Evolutionary conservation across 2,113 vertebrate species (phyloP).

Genomic region (Cariama cristata): DNA sequence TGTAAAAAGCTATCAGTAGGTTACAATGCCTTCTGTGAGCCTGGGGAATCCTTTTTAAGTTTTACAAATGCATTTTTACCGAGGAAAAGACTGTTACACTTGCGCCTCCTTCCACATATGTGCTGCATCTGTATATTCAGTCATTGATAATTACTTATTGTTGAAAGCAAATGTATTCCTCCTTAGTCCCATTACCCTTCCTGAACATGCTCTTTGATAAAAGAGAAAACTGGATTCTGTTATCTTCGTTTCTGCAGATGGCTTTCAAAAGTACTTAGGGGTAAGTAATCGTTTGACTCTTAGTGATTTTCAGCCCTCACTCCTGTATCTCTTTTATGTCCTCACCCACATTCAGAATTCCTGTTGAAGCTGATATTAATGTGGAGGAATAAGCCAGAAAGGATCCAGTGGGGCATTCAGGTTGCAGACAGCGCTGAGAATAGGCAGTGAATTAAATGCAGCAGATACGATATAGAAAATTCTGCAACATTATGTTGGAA

Average conservation of each 20-base stretch:
- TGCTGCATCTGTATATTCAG: constrained; percentile 24
- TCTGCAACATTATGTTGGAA: neutral
- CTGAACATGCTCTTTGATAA: constrained; percentile 28
- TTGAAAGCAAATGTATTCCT: constrained; percentile 44
- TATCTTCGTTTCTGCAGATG: constrained; percentile 20
- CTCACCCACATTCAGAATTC: neutral
- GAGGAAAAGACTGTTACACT: neutral
- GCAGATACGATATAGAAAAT: neutral
- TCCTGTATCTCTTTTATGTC: neutral
- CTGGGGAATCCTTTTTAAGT: constrained; percentile 4
- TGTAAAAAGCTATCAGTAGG: constrained; percentile 7
- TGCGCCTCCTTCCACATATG: constrained; percentile 10
- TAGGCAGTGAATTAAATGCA: neutral
- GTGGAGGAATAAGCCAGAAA: neutral
- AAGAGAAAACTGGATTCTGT: constrained; percentile 18
- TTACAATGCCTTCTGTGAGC: neutral
- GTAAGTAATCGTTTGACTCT: neutral
- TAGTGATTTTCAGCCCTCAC: neutral
- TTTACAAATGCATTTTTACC: constrained; percentile 15
- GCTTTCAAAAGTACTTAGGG: constrained; percentile 17
- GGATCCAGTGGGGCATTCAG: neutral
- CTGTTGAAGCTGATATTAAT: neutral
- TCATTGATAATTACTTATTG: constrained; percentile 19
- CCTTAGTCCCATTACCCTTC: neutral
- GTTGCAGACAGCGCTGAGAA: neutral